Evolutionary conservation across 2,888 invertebrate species (phyloP), one percentile per base, ranked within the genome.

Genomic region (Muscina levida): DNA sequence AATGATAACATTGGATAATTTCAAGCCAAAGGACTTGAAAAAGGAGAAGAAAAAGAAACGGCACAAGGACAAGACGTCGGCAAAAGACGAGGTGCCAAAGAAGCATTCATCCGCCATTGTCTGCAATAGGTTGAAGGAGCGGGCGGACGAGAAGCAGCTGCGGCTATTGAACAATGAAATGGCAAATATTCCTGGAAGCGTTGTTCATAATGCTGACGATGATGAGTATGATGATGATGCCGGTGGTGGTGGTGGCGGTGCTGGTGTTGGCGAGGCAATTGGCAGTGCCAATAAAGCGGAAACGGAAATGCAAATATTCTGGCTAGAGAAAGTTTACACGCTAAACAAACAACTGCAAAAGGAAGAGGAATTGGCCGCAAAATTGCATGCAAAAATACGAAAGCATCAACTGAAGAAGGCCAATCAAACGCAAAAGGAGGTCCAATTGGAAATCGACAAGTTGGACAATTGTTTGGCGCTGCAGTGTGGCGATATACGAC

Each of bases 261-360:
- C 19, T 11, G 22, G 10, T 22, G 77, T 66, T 11, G 70, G 42
- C 5, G 51, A 17, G 2, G 57, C 1, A 2, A 42, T 13, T 2
- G 66, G 53, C n/a, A 68, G 39, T 46, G 56, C 48, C 31, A 78
- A 66, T 70, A 72, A 72, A 26, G 62, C 82, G 72, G 83, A 84
- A 70, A 82, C 85, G 59, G 86, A 85, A 62, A 72, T 84, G 67
- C 94, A 95, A 90, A 92, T 94, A n/a, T 93, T 94, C 85, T 91
- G 95, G 83, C 91, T 95, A 85, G 95, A 96, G 85, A 94, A 93
- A 88, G 92, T 96, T 65, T 92, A 94, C 24, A 93, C 94, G 70
- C 91, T 95, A 26, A 95, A 96, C 88, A 94, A 95, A 87, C 92
- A 93, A 85, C 90, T 96, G 75, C 93, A 95, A 76, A 92, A 93